Percentiles rank a stretch among this genome's conserved stretches.
Evolutionary conservation across 2,797 vertebrate species (phyloP).

Genomic region (Gymnothorax javanicus): DNA sequence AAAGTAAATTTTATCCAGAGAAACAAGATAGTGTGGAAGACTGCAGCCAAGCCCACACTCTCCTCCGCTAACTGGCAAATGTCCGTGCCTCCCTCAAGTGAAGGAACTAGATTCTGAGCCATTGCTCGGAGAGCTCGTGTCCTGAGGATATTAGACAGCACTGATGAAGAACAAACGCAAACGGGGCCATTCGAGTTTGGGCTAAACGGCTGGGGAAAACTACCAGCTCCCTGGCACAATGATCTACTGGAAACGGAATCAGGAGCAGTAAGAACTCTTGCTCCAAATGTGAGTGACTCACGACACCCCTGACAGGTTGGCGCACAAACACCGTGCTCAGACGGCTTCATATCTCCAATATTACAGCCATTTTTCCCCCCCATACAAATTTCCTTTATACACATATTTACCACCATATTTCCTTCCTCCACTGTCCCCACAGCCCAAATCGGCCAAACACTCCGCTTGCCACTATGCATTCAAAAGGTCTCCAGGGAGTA

Average conservation of each 20-base stretch:
- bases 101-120: not conserved
- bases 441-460: not conserved
- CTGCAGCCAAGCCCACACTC: constrained; percentile 14
- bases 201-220: not conserved
- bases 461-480: not conserved
- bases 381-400: too few species aligned
- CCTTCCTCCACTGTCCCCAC: not conserved
- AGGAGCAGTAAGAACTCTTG: not conserved
- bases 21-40: not conserved
- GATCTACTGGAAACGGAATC: not conserved
- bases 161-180: not conserved
- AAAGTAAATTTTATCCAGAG: not conserved
- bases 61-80: constrained; percentile 9
- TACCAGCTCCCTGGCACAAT: not conserved
- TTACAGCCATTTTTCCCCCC: not conserved
- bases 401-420: too few species aligned
- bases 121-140: not conserved
- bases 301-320: not conserved
- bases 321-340: not conserved
- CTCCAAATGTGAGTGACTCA: not conserved
- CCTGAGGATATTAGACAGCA: not conserved
- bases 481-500: not conserved
- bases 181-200: not conserved
- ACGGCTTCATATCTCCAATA: not conserved
- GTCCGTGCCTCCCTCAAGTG: constrained; percentile 1